Percentiles rank a stretch among this genome's conserved stretches.
These are phyloP conservation scores for Xenentodon cancila DNA, from an alignment of 2,797 vertebrate genomes.

Conservation along the genomic window DNA sequence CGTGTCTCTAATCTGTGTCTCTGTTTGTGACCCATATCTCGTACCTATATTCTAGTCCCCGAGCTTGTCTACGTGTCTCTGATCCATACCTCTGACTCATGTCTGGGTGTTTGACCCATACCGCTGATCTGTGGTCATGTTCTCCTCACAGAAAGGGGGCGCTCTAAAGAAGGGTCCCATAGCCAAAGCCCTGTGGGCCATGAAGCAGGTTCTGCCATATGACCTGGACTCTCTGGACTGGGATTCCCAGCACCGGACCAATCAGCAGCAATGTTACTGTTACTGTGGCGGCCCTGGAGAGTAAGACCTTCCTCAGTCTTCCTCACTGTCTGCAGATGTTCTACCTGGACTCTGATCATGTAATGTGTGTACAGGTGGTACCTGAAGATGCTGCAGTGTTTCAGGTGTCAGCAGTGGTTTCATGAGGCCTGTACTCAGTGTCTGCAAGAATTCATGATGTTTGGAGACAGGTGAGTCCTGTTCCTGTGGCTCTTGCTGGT, in stretches of 20 bases:
- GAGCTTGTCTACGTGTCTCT: too few relatives aligned
- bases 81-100: background rate
- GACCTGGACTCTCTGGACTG: constrained; percentile 89
- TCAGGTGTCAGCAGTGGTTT: constrained; percentile 94
- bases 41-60: too few relatives aligned
- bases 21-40: too few relatives aligned
- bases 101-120: background rate
- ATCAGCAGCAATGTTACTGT: constrained; percentile 97
- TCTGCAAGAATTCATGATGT: constrained; percentile 94
- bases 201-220: constrained; percentile 94
- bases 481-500: too few relatives aligned
- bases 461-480: constrained; percentile 88
- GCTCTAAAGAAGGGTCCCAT: constrained; percentile 94
- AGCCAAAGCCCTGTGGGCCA: constrained; percentile 87
- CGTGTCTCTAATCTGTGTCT: too few relatives aligned
- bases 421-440: constrained; percentile 96
- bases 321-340: background rate
- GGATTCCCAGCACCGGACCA: constrained; percentile 95
- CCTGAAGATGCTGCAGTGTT: constrained; percentile 97
- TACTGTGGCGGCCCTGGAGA: constrained; percentile 96
- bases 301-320: constrained; percentile 79
- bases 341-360: background rate
- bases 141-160: constrained; percentile 88
- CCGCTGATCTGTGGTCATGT: background rate
- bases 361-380: constrained; percentile 77